Conservation (phyloP, 2,113 vertebrate species). For the Cephalopterus ornatus region DNA sequence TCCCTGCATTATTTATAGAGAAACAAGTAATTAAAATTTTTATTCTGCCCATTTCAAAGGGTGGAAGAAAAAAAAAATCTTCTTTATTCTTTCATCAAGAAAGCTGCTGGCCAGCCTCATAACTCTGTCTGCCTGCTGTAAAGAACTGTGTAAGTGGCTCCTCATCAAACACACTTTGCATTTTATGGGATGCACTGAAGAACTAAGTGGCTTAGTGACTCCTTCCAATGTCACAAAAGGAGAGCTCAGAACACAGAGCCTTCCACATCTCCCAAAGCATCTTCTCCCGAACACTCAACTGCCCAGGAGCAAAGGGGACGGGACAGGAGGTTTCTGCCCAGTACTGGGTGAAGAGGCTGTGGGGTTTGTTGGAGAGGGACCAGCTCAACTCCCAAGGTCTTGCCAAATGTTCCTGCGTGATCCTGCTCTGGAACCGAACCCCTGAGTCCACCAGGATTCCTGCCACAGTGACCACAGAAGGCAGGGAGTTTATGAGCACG, state of each 20-base stretch:
- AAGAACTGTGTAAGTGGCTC: slow-evolving; percentile 10
- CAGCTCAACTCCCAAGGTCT: neutral
- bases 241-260: neutral
- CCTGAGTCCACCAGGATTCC: neutral
- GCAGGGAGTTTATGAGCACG: neutral
- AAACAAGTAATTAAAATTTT: slow-evolving; percentile 60
- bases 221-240: slow-evolving; percentile 4
- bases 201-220: slow-evolving; percentile 5
- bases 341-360: neutral
- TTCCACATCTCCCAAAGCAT: fast-evolving
- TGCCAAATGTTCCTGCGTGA: neutral
- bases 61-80: neutral
- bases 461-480: neutral
- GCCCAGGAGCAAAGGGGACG: no score
- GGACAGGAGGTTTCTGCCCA: neutral
- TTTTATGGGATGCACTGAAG: slow-evolving; percentile 45
- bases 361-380: no score
- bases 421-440: fast-evolving
- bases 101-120: slow-evolving; percentile 24
- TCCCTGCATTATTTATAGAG: slow-evolving; percentile 5
- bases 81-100: slow-evolving; percentile 41
- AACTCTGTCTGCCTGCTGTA: slow-evolving; percentile 33
- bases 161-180: slow-evolving; percentile 46
- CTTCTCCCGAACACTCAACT: fast-evolving
- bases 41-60: slow-evolving; percentile 10